These are phyloP conservation scores for Copsychus sechellarum DNA, from an alignment of 2,113 vertebrate species.

Conservation along the genomic window DNA sequence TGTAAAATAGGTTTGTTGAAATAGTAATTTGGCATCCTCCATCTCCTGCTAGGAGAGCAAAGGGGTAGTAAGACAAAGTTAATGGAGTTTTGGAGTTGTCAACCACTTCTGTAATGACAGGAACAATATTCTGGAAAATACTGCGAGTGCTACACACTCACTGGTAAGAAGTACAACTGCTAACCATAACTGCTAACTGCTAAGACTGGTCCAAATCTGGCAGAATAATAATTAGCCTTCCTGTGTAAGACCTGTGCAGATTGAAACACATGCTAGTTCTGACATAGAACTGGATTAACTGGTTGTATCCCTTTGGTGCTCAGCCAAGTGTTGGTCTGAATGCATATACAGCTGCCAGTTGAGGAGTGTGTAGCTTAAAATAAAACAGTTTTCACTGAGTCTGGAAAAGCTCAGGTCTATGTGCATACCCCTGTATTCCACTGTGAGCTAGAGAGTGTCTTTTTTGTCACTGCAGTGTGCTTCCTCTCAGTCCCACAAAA, in stretches of 20 bases:
- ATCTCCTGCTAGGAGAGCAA: background rate
- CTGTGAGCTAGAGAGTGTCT: background rate
- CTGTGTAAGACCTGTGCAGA: background rate
- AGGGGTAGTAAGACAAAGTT: background rate
- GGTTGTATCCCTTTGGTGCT: background rate
- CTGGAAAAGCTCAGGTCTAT: background rate
- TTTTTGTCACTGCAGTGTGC: background rate
- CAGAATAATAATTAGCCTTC: background rate
- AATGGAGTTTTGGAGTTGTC: background rate
- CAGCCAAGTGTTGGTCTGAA: background rate
- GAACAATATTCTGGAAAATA: background rate
- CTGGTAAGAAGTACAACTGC: background rate
- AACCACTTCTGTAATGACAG: background rate
- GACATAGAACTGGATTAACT: background rate
- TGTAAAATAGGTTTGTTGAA: background rate
- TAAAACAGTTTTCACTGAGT: background rate
- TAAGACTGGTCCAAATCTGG: background rate
- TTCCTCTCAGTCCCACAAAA: background rate
- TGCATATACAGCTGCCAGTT: background rate
- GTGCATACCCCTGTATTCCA: fast-evolving
- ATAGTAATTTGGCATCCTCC: background rate
- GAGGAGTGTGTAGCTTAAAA: background rate
- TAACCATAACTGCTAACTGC: background rate
- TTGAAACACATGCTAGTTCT: background rate
- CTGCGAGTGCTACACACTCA: background rate